These are phyloP conservation scores for Cryptus viduatorius DNA, from an alignment of 2,888 invertebrate species.

Conservation along the genomic window DNA sequence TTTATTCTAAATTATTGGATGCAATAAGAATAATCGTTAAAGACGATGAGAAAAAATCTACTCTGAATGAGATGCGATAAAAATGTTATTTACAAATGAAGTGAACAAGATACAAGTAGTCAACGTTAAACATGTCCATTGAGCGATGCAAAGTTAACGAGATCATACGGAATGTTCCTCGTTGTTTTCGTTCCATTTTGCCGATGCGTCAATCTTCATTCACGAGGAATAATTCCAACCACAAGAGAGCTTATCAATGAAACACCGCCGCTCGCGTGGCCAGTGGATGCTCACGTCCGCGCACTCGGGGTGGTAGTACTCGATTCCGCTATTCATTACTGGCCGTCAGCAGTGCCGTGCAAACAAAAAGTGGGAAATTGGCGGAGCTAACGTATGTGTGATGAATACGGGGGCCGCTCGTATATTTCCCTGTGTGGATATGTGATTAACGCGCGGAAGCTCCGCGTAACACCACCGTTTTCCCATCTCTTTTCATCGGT, in stretches of 20 bases:
- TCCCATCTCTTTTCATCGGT: slow-evolving; percentile 67
- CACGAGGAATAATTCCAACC: slow-evolving; percentile 73
- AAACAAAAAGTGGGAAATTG: slow-evolving; percentile 79
- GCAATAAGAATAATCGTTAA: too few relatives aligned
- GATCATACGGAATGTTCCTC: slow-evolving; percentile 1
- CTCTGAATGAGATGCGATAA: background rate
- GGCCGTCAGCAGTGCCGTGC: slow-evolving; percentile 74
- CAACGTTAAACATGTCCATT: background rate
- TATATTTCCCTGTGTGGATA: slow-evolving; percentile 75
- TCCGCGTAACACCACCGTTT: slow-evolving; percentile 76
- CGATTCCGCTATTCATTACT: slow-evolving; percentile 81
- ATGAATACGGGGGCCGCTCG: slow-evolving; percentile 50
- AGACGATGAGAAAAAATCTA: too few relatives aligned
- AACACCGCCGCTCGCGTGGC: slow-evolving; percentile 35
- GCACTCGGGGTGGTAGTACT: slow-evolving; percentile 49
- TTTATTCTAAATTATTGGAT: too few relatives aligned
- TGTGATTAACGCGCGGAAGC: slow-evolving; percentile 82
- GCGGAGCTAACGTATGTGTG: slow-evolving; percentile 21
- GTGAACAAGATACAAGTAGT: background rate
- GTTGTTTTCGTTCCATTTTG: slow-evolving; percentile 62
- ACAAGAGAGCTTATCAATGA: slow-evolving; percentile 72
- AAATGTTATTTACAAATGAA: background rate
- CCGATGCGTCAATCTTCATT: slow-evolving; percentile 71
- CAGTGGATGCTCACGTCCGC: slow-evolving; percentile 42
- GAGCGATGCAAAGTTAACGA: background rate